Conservation (phyloP, 2,113 vertebrate species). For the Acinonyx jubatus region DNA sequence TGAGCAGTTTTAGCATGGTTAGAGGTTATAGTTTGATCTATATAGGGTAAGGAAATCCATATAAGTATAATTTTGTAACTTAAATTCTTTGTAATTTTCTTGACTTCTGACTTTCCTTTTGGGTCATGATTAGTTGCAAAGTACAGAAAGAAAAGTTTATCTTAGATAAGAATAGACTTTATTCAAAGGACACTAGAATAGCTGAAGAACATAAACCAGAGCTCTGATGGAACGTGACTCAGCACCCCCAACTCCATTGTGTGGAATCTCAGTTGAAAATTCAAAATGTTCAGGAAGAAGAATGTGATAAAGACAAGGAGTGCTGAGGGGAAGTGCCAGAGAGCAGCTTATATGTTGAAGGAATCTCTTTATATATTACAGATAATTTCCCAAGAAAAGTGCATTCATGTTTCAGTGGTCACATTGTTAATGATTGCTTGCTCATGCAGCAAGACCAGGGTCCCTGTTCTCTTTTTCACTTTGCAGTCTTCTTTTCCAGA, state of each 20-base stretch:
- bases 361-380: neutral
- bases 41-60: neutral
- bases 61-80: neutral
- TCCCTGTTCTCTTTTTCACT: neutral
- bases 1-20: neutral
- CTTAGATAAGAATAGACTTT: neutral
- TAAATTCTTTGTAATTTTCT: neutral
- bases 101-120: neutral
- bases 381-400: neutral
- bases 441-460: neutral
- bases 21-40: neutral
- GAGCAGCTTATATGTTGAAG: neutral
- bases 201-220: neutral
- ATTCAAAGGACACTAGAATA: neutral
- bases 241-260: neutral
- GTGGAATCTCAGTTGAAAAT: neutral
- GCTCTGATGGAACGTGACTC: neutral
- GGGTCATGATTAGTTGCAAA: neutral
- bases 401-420: fast-evolving
- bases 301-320: neutral
- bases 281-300: neutral
- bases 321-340: neutral
- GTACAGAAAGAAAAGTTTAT: neutral
- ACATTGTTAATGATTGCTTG: neutral
- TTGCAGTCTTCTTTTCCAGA: neutral